Conservation (phyloP, 2,113 vertebrate species). For the Odobenus rosmarus region DNA sequence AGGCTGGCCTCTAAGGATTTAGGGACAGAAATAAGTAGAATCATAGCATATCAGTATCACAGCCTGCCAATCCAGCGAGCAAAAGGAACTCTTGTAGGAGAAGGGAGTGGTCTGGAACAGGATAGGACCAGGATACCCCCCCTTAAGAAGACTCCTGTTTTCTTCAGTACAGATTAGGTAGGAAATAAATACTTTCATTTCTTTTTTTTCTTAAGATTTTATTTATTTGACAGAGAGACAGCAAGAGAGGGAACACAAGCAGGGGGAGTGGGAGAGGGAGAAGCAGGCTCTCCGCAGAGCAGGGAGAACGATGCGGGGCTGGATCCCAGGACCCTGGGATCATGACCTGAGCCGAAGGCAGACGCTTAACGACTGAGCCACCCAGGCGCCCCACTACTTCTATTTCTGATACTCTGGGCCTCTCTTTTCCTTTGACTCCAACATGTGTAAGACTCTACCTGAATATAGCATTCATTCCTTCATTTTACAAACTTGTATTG, state of each 20-base stretch:
- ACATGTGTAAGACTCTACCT: background rate
- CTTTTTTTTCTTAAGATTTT: background rate
- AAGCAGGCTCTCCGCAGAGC: too few relatives aligned
- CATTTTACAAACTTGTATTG: background rate
- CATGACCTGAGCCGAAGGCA: too few relatives aligned
- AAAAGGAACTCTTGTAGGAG: background rate
- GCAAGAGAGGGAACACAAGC: too few relatives aligned
- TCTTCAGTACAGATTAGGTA: background rate
- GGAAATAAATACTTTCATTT: constrained; percentile 24
- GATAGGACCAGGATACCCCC: background rate
- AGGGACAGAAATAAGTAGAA: background rate
- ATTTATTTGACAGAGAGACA: too few relatives aligned
- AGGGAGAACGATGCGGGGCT: too few relatives aligned
- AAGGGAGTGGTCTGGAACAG: background rate
- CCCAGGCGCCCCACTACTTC: background rate
- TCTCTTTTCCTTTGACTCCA: background rate
- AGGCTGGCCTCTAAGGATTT: background rate
- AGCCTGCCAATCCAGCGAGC: background rate
- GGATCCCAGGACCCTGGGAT: too few relatives aligned
- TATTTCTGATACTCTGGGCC: background rate
- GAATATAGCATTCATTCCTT: background rate
- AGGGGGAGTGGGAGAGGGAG: too few relatives aligned
- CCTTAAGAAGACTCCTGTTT: background rate
- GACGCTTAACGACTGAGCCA: too few relatives aligned
- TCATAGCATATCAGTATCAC: background rate